Base-by-base conservation (phyloP, 1,140 invertebrate species). In the Uloborus diversus region DNA sequence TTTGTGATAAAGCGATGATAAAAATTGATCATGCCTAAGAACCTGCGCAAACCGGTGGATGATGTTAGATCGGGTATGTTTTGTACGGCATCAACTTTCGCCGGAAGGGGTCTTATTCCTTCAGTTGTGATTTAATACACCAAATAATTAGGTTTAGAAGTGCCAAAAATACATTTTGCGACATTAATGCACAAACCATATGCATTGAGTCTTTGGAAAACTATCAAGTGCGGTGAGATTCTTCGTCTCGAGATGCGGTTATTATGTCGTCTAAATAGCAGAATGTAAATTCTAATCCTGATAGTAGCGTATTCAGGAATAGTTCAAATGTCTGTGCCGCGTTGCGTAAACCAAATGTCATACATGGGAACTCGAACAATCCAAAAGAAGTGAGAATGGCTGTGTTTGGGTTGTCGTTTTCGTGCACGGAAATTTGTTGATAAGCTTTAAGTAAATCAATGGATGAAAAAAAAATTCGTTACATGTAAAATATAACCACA, bases 271-370 rank as follows among this genome's bases (percentile, higher is more conserved):
- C 47, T 51, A 76, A 65, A 76, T 70, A 56, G 49, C 51, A 70
- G 37, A 76, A 84, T 68, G 53, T 76, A 76, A 86, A 89, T 27
- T 84, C 82, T 27, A 85, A 80, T 13, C 83, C 86, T 30, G 85
- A 73, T 4, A 89, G 82, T 0, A 89, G 84, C n/a, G 84, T 53
- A 81, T 89, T 85, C 69, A 91, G 89, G 14, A 87, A 86, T n/a
- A 89, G 71, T 83, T 90, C 88, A 81, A 89, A 90, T 27, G 85
- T 84, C 28, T 84, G 81, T 13, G 86, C 84, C 4, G 81, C 37
- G 20, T 82, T 82, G 30, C 81, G 1, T 42, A 82, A 64, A 2
- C 81, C 81, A 68, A 82, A 82, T 0, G 81, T 75, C 75, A 82
- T 82, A 23, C 27, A 53, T 20, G 27, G 28, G 32, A 82, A 79